A percentile compares a stretch with the other conserved stretches of the same genome.
Evolutionary conservation across 2,797 vertebrate species (phyloP).

Genomic region (Galagoides demidoff): DNA sequence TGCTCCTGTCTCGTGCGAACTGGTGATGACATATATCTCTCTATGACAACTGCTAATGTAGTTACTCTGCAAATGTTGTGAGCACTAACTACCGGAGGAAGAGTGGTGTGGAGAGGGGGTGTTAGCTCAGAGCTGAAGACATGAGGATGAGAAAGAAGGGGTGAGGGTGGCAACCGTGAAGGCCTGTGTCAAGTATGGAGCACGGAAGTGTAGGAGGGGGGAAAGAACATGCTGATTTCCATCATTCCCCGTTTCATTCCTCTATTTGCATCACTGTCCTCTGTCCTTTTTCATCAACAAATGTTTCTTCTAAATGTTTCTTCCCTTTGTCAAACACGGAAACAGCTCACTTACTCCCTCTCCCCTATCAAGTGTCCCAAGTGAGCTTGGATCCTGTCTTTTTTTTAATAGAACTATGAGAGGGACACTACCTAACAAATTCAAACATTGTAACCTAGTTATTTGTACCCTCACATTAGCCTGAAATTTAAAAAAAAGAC

Average conservation of each 20-base stretch:
- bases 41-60: neutral
- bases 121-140: neutral
- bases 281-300: too few species aligned
- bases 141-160: too few species aligned
- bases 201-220: too few species aligned
- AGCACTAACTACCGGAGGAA: neutral
- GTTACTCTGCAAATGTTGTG: neutral
- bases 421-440: too few species aligned
- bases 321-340: neutral
- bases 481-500: too few species aligned
- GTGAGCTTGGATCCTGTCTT: neutral
- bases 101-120: neutral
- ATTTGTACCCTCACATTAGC: too few species aligned
- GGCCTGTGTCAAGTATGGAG: neutral
- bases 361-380: neutral
- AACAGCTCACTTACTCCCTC: neutral
- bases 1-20: neutral
- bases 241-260: too few species aligned
- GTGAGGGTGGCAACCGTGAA: too few species aligned
- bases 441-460: too few species aligned
- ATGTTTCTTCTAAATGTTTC: neutral
- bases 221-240: neutral
- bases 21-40: neutral
- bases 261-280: too few species aligned
- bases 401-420: too few species aligned